Conservation (phyloP, 2,797 vertebrate species). For the Pygocentrus nattereri region DNA sequence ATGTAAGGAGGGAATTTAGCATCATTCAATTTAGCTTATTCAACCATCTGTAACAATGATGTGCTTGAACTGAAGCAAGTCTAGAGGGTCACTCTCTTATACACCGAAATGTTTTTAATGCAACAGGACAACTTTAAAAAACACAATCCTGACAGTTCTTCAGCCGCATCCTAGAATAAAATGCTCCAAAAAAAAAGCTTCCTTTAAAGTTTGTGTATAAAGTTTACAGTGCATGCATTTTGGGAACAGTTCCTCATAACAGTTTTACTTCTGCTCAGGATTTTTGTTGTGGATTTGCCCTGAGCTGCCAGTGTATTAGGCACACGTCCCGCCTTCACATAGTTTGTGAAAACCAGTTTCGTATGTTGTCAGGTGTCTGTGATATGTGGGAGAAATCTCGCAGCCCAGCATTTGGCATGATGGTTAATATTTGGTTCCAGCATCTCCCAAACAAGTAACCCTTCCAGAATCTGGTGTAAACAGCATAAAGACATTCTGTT, state of each 20-base stretch:
- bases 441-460: not conserved
- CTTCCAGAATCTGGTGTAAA: too few species aligned
- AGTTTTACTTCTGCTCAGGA: not conserved
- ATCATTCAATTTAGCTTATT: not conserved
- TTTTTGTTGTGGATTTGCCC: not conserved
- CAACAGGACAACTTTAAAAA: not conserved
- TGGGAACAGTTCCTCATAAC: not conserved
- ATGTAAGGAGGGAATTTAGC: slow-evolving; percentile 2
- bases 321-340: not conserved
- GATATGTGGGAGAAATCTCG: not conserved
- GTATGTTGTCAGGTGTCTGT: not conserved
- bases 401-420: not conserved
- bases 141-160: not conserved
- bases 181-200: not conserved
- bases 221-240: not conserved
- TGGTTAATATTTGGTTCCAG: too few species aligned
- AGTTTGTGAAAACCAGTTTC: not conserved
- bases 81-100: not conserved
- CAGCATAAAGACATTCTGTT: too few species aligned
- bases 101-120: not conserved
- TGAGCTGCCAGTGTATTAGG: not conserved
- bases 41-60: not conserved
- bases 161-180: not conserved
- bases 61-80: not conserved
- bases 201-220: not conserved